These are phyloP conservation scores for Ostrea denselamellosa DNA, from an alignment of 1,140 invertebrate genomes.

Conservation along the genomic window DNA sequence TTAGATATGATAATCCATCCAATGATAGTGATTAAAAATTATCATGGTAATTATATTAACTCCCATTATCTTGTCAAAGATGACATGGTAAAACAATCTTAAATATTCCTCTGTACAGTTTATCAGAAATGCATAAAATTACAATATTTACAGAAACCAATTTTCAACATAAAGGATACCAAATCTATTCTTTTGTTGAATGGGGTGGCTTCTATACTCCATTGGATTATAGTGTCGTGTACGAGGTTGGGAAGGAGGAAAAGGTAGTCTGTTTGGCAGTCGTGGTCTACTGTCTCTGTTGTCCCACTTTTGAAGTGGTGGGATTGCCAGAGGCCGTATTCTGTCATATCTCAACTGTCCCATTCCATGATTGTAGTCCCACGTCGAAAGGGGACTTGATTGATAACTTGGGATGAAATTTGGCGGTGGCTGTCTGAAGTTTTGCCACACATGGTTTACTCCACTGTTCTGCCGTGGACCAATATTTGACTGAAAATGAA, in stretches of 20 bases:
- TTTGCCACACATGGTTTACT: not conserved
- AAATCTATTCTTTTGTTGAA: slow-evolving; percentile 1
- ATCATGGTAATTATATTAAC: too few relatives aligned
- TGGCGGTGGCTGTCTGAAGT: slow-evolving; percentile 6
- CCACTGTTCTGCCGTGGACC: not conserved
- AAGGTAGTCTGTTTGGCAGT: not conserved
- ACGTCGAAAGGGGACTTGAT: not conserved
- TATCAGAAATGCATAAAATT: too few relatives aligned
- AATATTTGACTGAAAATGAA: not conserved
- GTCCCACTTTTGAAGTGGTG: slow-evolving; percentile 6
- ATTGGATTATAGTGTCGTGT: not conserved
- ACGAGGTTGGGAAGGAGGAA: not conserved
- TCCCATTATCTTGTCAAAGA: too few relatives aligned
- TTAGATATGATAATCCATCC: too few relatives aligned
- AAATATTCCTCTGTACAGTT: too few relatives aligned
- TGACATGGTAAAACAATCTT: too few relatives aligned
- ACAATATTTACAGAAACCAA: too few relatives aligned
- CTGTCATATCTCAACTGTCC: not conserved
- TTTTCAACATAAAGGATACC: not conserved
- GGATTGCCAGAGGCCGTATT: not conserved
- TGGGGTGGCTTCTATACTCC: not conserved
- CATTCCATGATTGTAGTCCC: slow-evolving; percentile 14
- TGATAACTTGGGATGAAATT: not conserved
- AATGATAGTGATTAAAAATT: too few relatives aligned
- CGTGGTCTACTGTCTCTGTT: not conserved